Percentiles rank a stretch among this genome's conserved stretches.
These are phyloP conservation scores for Bos taurus DNA, from an alignment of 2,113 vertebrate species.

Conservation along the genomic window DNA sequence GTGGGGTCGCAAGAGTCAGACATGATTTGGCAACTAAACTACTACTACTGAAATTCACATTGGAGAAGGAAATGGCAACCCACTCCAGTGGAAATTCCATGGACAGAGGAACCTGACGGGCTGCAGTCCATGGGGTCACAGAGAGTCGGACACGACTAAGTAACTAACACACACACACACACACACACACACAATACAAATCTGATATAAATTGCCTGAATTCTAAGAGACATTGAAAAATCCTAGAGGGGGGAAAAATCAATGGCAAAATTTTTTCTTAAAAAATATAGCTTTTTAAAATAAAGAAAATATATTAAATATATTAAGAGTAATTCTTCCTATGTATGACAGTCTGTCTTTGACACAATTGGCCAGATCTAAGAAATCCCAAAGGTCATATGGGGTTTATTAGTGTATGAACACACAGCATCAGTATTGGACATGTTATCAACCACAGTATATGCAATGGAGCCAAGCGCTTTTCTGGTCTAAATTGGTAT, in stretches of 20 bases:
- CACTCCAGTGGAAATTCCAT: too few relatives aligned
- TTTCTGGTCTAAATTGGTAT: neutral
- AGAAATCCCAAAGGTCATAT: neutral
- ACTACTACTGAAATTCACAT: too few relatives aligned
- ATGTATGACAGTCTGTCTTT: neutral
- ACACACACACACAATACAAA: neutral
- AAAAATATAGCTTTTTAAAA: neutral
- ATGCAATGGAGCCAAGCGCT: neutral
- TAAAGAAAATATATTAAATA: neutral
- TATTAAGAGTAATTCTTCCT: neutral
- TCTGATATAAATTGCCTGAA: neutral
- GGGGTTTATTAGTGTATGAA: neutral
- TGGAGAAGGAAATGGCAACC: too few relatives aligned
- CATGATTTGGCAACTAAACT: too few relatives aligned
- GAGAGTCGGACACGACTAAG: accelerated
- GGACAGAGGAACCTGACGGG: too few relatives aligned
- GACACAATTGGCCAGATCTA: neutral
- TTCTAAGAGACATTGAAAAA: neutral
- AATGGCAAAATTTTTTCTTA: neutral
- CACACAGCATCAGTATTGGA: neutral
- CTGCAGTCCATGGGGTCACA: too few relatives aligned
- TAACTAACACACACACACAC: too few relatives aligned
- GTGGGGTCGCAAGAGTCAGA: too few relatives aligned
- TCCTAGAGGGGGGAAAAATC: accelerated
- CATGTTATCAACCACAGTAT: accelerated